Conservation (phyloP, 2,797 vertebrate species). For the Zenarchopterus dispar region DNA sequence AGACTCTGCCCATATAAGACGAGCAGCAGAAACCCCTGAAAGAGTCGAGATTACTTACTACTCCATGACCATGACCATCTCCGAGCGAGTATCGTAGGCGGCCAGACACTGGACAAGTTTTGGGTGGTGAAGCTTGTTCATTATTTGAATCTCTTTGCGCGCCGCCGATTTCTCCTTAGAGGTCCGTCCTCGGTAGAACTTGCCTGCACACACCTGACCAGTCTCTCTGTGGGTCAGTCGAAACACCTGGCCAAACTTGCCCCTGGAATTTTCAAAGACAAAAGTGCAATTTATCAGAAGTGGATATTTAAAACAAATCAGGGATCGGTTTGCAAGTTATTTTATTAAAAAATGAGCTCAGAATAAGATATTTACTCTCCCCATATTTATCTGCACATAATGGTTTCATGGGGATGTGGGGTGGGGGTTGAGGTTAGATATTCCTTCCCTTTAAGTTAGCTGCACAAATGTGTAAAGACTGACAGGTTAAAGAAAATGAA, state of each 20-base stretch:
- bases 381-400: no score
- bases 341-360: no score
- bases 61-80: conserved; percentile 89
- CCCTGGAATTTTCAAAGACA: conserved; percentile 69
- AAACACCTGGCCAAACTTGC: conserved; percentile 87
- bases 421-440: no score
- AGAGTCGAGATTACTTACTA: conserved; percentile 78
- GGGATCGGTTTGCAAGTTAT: no score
- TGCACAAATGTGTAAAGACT: no score
- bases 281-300: not conserved
- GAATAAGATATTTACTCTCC: no score
- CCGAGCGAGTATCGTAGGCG: conserved; percentile 78
- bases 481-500: no score
- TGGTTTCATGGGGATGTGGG: no score
- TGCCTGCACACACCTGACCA: conserved; percentile 82
- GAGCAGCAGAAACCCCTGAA: not conserved
- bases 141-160: conserved; percentile 84
- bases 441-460: no score
- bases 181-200: conserved; percentile 82
- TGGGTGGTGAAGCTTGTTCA: conserved; percentile 87
- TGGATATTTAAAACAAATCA: not conserved
- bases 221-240: conserved; percentile 84
- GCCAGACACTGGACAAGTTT: conserved; percentile 87
- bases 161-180: conserved; percentile 79
- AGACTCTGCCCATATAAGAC: no score